phyloP scores from a whole-genome alignment of 2,113 vertebrate genomes.

The Mungos mungo region DNA sequence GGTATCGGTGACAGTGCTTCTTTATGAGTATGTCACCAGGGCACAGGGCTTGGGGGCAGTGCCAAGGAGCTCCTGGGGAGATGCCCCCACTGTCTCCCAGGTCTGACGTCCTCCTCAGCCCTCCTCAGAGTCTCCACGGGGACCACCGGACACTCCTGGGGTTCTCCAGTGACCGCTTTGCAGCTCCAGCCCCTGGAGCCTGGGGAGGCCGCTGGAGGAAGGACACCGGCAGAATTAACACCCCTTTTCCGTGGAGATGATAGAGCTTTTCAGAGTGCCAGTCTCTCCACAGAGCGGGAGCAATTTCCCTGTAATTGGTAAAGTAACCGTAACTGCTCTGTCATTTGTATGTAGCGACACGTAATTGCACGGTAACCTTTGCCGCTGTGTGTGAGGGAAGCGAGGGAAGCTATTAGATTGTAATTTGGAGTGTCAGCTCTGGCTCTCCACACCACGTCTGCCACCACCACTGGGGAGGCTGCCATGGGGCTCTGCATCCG shows the following conservation, averaged over 20 bases:
- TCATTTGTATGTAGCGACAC: slow-evolving; percentile 84
- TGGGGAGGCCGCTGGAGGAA: neutral
- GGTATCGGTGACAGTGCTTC: neutral
- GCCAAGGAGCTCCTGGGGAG: neutral
- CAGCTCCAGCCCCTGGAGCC: neutral
- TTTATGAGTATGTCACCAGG: neutral
- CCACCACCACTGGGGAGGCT: neutral
- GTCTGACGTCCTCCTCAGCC: neutral
- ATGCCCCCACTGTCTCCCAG: neutral
- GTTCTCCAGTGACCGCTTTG: neutral
- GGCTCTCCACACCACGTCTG: slow-evolving; percentile 41
- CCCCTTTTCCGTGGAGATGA: slow-evolving; percentile 33
- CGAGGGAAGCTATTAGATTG: slow-evolving; percentile 74
- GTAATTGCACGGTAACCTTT: slow-evolving; percentile 84
- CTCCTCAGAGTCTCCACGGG: neutral
- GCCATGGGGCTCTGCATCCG: neutral
- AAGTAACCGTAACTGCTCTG: slow-evolving; percentile 85
- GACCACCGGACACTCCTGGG: neutral
- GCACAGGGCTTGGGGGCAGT: neutral
- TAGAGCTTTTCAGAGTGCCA: slow-evolving; percentile 74
- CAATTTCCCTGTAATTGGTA: slow-evolving; percentile 85
- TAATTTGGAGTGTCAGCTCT: slow-evolving; percentile 74
- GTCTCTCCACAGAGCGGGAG: slow-evolving; percentile 76
- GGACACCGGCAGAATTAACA: neutral
- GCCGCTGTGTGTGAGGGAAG: slow-evolving; percentile 73